Percentiles rank a stretch among this genome's conserved stretches.
phyloP scores from a whole-genome alignment of 2,888 invertebrate genomes.

The Chymomyza fuscimana region DNA sequence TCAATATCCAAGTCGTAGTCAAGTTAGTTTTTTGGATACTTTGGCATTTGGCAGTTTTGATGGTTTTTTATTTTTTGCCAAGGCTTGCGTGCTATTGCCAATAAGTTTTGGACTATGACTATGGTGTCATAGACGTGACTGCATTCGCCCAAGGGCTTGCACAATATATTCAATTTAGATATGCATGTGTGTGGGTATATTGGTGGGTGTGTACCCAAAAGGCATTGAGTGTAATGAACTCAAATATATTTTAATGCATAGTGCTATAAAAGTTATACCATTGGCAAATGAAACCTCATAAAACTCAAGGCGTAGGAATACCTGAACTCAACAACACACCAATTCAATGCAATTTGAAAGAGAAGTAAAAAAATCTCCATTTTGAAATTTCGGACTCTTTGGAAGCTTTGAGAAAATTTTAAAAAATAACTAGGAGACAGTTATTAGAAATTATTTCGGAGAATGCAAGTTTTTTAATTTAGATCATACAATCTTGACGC shows the following conservation, averaged over 20 bases:
- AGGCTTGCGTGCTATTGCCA: neutral
- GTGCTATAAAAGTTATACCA: neutral
- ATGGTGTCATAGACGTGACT: conserved; percentile 1
- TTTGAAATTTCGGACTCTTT: too few species aligned
- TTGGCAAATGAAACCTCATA: neutral
- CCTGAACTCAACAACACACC: too few species aligned
- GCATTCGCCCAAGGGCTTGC: conserved; percentile 8
- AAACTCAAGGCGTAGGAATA: neutral
- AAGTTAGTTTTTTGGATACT: conserved; percentile 10
- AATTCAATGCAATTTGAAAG: too few species aligned
- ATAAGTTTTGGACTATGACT: conserved; percentile 1
- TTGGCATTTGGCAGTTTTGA: conserved; percentile 37
- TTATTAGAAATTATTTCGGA: too few species aligned
- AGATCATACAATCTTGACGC: too few species aligned
- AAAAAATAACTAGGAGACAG: too few species aligned
- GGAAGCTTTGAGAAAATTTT: too few species aligned
- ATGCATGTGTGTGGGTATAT: neutral
- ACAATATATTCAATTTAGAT: conserved; percentile 15
- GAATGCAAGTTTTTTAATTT: too few species aligned
- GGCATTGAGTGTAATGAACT: conserved; percentile 16
- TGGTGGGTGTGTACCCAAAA: conserved; percentile 2
- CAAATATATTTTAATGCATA: neutral
- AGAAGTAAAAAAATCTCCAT: too few species aligned
- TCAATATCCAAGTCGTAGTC: neutral
- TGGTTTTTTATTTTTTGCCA: conserved; percentile 20